Percentiles rank a stretch among this genome's conserved stretches.
phyloP scores from a whole-genome alignment of 2,888 invertebrate genomes.

The Rapana venosa region DNA sequence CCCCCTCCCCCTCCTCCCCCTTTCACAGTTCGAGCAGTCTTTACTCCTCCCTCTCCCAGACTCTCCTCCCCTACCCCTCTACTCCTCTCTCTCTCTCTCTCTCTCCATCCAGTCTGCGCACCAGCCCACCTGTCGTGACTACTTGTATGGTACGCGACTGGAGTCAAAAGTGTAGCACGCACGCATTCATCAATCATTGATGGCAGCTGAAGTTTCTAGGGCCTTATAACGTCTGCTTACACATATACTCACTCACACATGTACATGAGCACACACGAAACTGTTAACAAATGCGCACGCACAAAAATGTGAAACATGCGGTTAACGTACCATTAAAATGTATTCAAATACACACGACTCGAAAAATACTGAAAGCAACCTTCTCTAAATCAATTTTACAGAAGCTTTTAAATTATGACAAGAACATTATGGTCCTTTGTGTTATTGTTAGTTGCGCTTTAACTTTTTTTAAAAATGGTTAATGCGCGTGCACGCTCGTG shows the following conservation, averaged over 20 bases:
- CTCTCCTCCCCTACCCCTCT: not conserved
- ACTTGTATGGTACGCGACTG: not conserved
- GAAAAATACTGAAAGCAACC: no score
- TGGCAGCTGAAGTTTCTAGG: no score
- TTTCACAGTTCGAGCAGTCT: not conserved
- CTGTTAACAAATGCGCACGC: not conserved
- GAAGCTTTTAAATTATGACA: no score
- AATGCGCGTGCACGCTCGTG: not conserved
- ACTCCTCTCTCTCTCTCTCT: not conserved
- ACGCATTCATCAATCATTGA: no score
- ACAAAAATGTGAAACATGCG: not conserved
- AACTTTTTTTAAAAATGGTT: not conserved
- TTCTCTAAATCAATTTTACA: no score
- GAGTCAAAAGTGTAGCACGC: not conserved
- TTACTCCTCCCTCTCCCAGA: not conserved
- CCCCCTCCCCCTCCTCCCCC: not conserved
- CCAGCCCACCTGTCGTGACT: not conserved
- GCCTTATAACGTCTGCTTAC: not conserved
- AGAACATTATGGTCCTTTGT: no score
- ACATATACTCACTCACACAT: not conserved
- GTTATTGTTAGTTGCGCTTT: not conserved
- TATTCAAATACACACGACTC: not conserved
- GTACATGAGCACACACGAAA: not conserved
- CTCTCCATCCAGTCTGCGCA: not conserved
- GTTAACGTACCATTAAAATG: not conserved